phyloP scores from a whole-genome alignment of 2,888 invertebrate genomes.

The Netelia fuscicornis region DNA sequence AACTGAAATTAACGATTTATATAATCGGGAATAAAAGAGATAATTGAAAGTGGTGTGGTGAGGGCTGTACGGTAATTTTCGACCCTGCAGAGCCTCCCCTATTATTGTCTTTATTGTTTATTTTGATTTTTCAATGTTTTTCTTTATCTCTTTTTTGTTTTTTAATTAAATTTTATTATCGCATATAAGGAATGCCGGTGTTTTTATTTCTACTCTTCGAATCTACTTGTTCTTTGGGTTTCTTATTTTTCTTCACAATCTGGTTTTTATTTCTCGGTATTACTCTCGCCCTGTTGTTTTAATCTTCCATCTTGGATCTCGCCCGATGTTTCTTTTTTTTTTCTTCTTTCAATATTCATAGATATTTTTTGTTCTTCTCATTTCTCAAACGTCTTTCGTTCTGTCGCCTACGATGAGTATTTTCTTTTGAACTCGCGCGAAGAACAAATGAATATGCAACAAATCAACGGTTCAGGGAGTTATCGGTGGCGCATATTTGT shows the following conservation, averaged over 20 bases:
- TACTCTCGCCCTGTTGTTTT: slow-evolving; percentile 34
- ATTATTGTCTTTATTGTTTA: slow-evolving; percentile 44
- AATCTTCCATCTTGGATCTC: slow-evolving; percentile 44
- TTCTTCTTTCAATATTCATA: not conserved
- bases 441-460: slow-evolving; percentile 24
- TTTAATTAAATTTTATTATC: slow-evolving; percentile 53
- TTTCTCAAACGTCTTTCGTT: slow-evolving; percentile 46
- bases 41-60: slow-evolving; percentile 61
- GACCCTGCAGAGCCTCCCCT: slow-evolving; percentile 67
- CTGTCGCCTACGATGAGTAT: slow-evolving; percentile 34
- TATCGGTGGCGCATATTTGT: slow-evolving; percentile 31
- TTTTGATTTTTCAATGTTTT: not conserved
- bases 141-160: not conserved
- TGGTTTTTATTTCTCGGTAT: slow-evolving; percentile 53
- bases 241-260: slow-evolving; percentile 47
- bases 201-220: slow-evolving; percentile 64
- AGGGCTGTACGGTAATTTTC: slow-evolving; percentile 69
- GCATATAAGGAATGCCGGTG: slow-evolving; percentile 71
- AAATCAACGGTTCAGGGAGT: slow-evolving; percentile 13
- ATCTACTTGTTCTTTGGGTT: slow-evolving; percentile 52
- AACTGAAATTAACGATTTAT: slow-evolving; percentile 20
- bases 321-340: slow-evolving; percentile 14
- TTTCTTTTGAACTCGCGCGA: slow-evolving; percentile 18
- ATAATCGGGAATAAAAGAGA: slow-evolving; percentile 63
- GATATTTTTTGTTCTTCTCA: slow-evolving; percentile 39